These are phyloP conservation scores for Villa cingulata DNA, from an alignment of 2,888 invertebrate species.

Conservation along the genomic window DNA sequence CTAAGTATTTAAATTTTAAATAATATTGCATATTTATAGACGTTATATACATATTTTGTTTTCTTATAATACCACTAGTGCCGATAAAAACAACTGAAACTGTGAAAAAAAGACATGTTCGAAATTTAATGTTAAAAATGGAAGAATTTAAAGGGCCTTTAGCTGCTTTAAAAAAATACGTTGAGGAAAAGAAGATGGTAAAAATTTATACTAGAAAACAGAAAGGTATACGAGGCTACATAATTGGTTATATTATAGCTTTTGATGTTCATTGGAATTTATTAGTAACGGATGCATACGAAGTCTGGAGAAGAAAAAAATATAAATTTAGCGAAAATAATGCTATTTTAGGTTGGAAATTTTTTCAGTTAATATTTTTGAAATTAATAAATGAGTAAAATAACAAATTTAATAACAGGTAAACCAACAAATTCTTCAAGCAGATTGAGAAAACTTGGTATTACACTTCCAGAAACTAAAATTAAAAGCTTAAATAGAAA, in stretches of 20 bases:
- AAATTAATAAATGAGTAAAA: too few species aligned
- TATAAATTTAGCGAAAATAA: slow-evolving; percentile 28
- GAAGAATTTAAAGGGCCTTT: slow-evolving; percentile 46
- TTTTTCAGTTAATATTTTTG: slow-evolving; percentile 16
- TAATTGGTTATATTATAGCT: slow-evolving; percentile 64
- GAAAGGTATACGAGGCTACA: slow-evolving; percentile 57
- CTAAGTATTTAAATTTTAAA: not conserved
- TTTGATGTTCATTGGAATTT: slow-evolving; percentile 95
- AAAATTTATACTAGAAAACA: slow-evolving; percentile 52
- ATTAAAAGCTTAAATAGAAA: slow-evolving; percentile 47
- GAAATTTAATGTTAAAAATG: slow-evolving; percentile 43
- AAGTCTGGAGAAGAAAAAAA: slow-evolving; percentile 57
- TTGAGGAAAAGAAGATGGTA: slow-evolving; percentile 16
- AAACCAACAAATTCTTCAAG: slow-evolving; percentile 32
- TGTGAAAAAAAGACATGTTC: slow-evolving; percentile 19
- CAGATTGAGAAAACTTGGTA: slow-evolving; percentile 37
- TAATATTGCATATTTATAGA: not conserved
- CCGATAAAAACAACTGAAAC: slow-evolving; percentile 20
- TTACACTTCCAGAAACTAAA: slow-evolving; percentile 40
- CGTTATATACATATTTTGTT: not conserved
- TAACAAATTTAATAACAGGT: slow-evolving; percentile 23
- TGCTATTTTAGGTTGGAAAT: slow-evolving; percentile 2
- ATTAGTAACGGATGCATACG: slow-evolving; percentile 67
- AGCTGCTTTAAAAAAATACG: slow-evolving; percentile 43
- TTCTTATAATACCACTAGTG: slow-evolving; percentile 23